Evolutionary conservation across 2,888 invertebrate species (phyloP), one percentile per base, ranked within the genome.

Genomic region (Drosophila lacicola): DNA sequence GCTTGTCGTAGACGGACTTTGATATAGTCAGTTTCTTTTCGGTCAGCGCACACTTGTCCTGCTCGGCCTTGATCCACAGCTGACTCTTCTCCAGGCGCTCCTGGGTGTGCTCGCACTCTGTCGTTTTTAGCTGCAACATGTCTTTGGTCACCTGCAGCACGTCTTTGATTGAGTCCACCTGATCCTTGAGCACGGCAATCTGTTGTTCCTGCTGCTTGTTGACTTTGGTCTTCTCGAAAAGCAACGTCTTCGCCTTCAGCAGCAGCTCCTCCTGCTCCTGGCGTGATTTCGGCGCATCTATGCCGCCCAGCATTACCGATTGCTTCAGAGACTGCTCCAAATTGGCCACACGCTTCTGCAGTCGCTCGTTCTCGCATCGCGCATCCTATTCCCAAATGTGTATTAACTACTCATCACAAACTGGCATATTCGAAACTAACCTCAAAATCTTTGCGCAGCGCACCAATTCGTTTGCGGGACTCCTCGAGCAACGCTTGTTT

Each of bases 91-190:
- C 96, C 95, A 56, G 94, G 93, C 91, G 82, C 3, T 77, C 79
- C 92, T 95, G 95, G 90, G 96, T 94, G 91, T 96, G 96, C 63
- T 95, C 95, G 17, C 96, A 95, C 93, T 97, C 97, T 60, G 95
- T 93, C 87, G 96, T 96, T 73, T 96, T 94, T 49, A 97, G 96
- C 84, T 96, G 95, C 21, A 97, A 91, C 87, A 97, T 93, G 80
- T 96, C 96, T 90, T 96, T 97, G 2, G 97, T 96, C 66, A 97
- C 96, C 10, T 94, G 92, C n/a, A 96, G 95, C 46, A 97, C 96
- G 36, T 97, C 96, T 90, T 96, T 96, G 36, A 97, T 93, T 1
- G 96, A 96, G 44, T 94, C 93, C 8, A 96, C 95, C 91, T 97
- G 96, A n/a, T 84, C 67, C 51, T 90, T 91, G 8, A 91, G 78